These are phyloP conservation scores for Nasonia longicornis DNA, from an alignment of 1,140 invertebrate genomes.

Conservation along the genomic window DNA sequence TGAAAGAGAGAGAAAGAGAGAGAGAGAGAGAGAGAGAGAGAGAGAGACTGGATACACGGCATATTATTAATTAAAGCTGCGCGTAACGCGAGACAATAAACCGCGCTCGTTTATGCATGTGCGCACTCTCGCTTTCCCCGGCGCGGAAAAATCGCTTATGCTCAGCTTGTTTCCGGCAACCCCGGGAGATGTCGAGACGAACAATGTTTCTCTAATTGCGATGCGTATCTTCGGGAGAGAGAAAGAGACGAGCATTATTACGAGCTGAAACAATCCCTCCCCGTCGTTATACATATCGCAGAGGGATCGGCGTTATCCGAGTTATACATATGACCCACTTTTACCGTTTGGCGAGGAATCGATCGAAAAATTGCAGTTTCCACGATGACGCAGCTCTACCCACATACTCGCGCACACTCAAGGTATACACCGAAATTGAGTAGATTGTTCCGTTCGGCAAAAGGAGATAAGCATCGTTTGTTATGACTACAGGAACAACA, in stretches of 20 bases:
- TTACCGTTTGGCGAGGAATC: constrained; percentile 2
- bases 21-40: too few species aligned
- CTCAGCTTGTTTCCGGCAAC: neutral
- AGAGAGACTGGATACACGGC: too few species aligned
- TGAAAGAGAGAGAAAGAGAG: too few species aligned
- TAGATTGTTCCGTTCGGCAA: neutral
- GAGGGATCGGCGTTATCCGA: neutral
- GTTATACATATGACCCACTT: constrained; percentile 20
- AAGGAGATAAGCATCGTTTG: constrained; percentile 2
- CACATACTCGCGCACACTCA: neutral
- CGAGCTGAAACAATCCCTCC: neutral
- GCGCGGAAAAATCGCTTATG: neutral
- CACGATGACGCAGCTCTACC: neutral
- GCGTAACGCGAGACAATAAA: constrained; percentile 2
- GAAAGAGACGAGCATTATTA: neutral
- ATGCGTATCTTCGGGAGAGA: constrained; percentile 10
- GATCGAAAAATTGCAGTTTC: neutral
- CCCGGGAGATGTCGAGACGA: constrained; percentile 5
- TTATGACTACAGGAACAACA: constrained; percentile 14
- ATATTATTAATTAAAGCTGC: neutral
- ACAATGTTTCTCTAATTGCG: constrained; percentile 35
- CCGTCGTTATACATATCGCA: neutral
- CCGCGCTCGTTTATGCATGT: too few species aligned
- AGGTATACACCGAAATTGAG: neutral
- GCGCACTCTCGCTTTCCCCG: neutral